These are phyloP conservation scores for Peromyscus aztecus DNA, from an alignment of 2,797 vertebrate genomes.

Conservation along the genomic window DNA sequence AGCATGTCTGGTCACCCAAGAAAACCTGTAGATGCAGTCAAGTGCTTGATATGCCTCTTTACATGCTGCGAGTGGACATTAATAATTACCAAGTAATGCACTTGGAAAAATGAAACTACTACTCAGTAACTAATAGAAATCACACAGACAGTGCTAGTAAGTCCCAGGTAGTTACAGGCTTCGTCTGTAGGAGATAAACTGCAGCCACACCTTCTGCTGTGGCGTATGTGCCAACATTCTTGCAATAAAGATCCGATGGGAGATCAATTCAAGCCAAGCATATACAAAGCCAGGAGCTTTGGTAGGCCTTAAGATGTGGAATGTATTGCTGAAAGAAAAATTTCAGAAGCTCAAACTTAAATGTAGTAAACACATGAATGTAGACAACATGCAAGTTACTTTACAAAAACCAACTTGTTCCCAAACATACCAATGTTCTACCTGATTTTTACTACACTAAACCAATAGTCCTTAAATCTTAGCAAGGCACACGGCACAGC, in stretches of 20 bases:
- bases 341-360: conserved; percentile 58
- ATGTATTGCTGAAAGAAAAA: conserved; percentile 95
- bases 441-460: neutral
- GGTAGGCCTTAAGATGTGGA: conserved; percentile 99
- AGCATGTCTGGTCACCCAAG: neutral
- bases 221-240: conserved; percentile 99
- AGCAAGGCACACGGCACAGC: neutral
- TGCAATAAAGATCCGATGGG: conserved; percentile 99
- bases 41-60: conserved; percentile 21
- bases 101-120: neutral
- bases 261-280: conserved; percentile 99
- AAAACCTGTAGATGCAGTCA: conserved; percentile 20
- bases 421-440: neutral
- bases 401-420: neutral
- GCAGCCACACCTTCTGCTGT: conserved; percentile 97
- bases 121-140: conserved; percentile 47
- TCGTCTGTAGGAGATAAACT: conserved; percentile 87
- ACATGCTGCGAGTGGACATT: neutral
- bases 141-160: conserved; percentile 18
- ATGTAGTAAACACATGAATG: conserved; percentile 1
- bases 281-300: conserved; percentile 99
- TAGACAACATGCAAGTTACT: neutral
- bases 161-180: conserved; percentile 72
- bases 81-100: conserved; percentile 4
- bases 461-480: conserved; percentile 8